These are phyloP conservation scores for Perdita meconis DNA, from an alignment of 2,888 invertebrate genomes.

Conservation along the genomic window DNA sequence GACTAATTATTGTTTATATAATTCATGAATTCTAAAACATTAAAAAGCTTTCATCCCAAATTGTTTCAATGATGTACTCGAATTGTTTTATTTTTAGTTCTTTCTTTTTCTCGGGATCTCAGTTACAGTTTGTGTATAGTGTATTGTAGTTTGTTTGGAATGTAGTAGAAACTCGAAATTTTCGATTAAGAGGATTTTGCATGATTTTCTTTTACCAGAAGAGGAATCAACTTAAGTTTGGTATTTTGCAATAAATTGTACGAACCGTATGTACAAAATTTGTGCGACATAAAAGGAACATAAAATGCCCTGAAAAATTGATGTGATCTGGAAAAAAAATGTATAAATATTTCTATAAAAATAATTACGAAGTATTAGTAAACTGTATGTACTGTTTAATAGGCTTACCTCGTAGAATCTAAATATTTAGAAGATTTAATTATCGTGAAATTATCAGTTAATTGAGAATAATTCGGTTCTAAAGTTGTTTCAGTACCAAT, in stretches of 20 bases:
- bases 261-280: conserved; percentile 88
- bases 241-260: conserved; percentile 89
- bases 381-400: background rate
- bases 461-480: conserved; percentile 92
- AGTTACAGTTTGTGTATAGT: conserved; percentile 11
- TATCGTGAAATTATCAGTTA: conserved; percentile 89
- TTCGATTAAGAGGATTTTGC: conserved; percentile 48
- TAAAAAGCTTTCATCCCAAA: conserved; percentile 15
- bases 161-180: conserved; percentile 24
- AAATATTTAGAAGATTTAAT: conserved; percentile 90
- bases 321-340: conserved; percentile 86
- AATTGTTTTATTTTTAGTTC: background rate
- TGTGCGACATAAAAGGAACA: conserved; percentile 90
- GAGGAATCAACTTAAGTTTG: conserved; percentile 75
- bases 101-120: background rate
- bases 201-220: conserved; percentile 61
- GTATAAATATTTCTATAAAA: background rate
- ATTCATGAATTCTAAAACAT: background rate
- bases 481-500: conserved; percentile 87
- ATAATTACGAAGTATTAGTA: background rate
- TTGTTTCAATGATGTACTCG: conserved; percentile 1
- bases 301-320: conserved; percentile 93
- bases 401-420: conserved; percentile 87
- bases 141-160: background rate
- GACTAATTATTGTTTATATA: conserved; percentile 1